Conservation (phyloP, 2,113 vertebrate species). For the Planiliza haematocheilus region DNA sequence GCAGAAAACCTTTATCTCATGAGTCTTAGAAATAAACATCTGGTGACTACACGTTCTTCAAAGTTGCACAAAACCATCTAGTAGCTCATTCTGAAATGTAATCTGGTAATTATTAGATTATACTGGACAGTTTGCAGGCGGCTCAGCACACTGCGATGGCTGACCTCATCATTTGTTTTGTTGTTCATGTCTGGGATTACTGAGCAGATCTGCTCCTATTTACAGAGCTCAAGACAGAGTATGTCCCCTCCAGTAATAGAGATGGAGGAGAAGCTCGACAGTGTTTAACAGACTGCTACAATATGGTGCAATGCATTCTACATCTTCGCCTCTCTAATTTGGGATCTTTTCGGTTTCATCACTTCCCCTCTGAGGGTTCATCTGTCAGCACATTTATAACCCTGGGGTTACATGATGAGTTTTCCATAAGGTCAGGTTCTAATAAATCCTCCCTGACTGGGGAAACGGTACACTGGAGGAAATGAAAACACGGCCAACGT, state of each 20-base stretch:
- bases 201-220: conserved; percentile 22
- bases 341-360: conserved; percentile 26
- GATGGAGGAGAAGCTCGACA: background rate
- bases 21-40: conserved; percentile 17
- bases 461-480: conserved; percentile 58
- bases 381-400: conserved; percentile 30
- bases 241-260: background rate
- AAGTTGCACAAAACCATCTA: conserved; percentile 22
- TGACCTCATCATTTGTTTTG: conserved; percentile 32
- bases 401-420: conserved; percentile 17
- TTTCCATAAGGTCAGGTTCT: conserved; percentile 53
- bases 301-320: background rate
- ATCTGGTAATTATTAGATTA: conserved; percentile 26
- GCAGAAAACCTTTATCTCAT: conserved; percentile 64
- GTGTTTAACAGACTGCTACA: conserved; percentile 7
- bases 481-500: conserved; percentile 9
- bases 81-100: conserved; percentile 34
- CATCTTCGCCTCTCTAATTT: background rate
- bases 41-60: conserved; percentile 1
- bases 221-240: conserved; percentile 9
- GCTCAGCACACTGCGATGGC: conserved; percentile 35
- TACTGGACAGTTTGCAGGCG: conserved; percentile 37
- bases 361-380: conserved; percentile 11
- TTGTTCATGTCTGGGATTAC: conserved; percentile 28
- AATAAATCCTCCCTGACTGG: conserved; percentile 36